phyloP scores from a whole-genome alignment of 2,797 vertebrate species.

The Cacajao melanocephalus region DNA sequence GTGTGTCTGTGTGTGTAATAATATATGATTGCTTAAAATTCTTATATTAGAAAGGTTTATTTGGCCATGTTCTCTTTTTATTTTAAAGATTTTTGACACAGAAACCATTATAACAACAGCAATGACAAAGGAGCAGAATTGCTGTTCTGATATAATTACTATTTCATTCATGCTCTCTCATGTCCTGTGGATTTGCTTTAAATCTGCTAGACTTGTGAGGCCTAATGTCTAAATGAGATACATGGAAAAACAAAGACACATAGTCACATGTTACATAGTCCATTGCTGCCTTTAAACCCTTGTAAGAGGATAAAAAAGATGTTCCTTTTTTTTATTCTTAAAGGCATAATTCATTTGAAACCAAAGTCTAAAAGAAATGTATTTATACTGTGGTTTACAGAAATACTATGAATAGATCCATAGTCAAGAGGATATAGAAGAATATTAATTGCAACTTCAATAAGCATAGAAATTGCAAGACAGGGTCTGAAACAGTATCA shows the following conservation, averaged over 20 bases:
- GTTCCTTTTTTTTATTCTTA: background rate
- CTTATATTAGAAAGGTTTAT: background rate
- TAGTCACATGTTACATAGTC: background rate
- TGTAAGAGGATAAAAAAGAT: background rate
- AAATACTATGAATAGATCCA: background rate
- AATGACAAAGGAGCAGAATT: background rate
- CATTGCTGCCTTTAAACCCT: slow-evolving; percentile 33
- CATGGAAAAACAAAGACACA: slow-evolving; percentile 57
- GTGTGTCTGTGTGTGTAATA: background rate
- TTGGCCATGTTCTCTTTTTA: background rate
- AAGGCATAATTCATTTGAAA: slow-evolving; percentile 21
- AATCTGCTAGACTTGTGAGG: slow-evolving; percentile 51
- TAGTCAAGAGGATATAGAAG: background rate
- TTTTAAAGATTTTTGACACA: slow-evolving; percentile 14
- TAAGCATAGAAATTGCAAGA: slow-evolving; percentile 44
- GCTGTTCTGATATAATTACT: slow-evolving; percentile 60
- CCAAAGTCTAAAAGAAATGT: background rate
- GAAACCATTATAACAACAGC: slow-evolving; percentile 30
- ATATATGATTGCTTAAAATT: background rate
- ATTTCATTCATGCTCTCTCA: slow-evolving; percentile 14
- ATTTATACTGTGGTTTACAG: background rate
- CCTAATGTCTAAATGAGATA: slow-evolving; percentile 65
- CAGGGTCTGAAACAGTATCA: slow-evolving; percentile 17
- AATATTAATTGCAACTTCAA: slow-evolving; percentile 23
- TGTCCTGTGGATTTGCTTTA: slow-evolving; percentile 47